Conservation (phyloP, 2,888 invertebrate species). For the Uropetala carovei region DNA sequence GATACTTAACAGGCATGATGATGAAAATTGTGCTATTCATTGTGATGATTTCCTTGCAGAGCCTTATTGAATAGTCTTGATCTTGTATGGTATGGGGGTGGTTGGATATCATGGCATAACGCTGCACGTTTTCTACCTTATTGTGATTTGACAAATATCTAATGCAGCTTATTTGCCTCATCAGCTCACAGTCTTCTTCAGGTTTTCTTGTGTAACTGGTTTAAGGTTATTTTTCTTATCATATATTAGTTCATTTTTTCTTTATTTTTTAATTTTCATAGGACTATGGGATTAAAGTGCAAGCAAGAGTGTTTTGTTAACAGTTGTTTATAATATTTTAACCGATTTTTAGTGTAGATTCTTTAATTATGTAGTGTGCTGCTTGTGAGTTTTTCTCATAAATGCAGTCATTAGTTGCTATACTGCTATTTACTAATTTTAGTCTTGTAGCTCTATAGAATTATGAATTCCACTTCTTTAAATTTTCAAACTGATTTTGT, state of each 20-base stretch:
- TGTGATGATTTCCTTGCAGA: conserved; percentile 23
- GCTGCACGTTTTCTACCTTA: conserved; percentile 52
- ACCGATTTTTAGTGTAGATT: background rate
- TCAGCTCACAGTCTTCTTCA: conserved; percentile 51
- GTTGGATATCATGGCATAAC: conserved; percentile 33
- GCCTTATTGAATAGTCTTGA: conserved; percentile 37
- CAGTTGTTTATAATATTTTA: background rate
- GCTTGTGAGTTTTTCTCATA: background rate
- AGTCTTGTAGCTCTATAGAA: background rate
- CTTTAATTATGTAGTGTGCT: background rate
- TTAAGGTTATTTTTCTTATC: background rate
- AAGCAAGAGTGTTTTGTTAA: background rate
- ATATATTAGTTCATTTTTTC: background rate
- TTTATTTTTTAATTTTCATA: background rate
- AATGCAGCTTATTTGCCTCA: conserved; percentile 15
- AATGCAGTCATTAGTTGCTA: conserved; percentile 47
- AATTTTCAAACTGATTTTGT: too few species aligned
- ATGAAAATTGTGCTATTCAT: conserved; percentile 30
- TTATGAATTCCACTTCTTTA: background rate
- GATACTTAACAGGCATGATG: conserved; percentile 58
- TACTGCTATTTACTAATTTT: conserved; percentile 21
- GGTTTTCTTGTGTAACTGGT: conserved; percentile 39
- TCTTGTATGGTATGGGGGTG: conserved; percentile 43
- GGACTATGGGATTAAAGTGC: background rate
- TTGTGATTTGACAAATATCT: background rate